Conservation (phyloP, 2,888 invertebrate genomes). For the Drosophila macrothrix region DNA sequence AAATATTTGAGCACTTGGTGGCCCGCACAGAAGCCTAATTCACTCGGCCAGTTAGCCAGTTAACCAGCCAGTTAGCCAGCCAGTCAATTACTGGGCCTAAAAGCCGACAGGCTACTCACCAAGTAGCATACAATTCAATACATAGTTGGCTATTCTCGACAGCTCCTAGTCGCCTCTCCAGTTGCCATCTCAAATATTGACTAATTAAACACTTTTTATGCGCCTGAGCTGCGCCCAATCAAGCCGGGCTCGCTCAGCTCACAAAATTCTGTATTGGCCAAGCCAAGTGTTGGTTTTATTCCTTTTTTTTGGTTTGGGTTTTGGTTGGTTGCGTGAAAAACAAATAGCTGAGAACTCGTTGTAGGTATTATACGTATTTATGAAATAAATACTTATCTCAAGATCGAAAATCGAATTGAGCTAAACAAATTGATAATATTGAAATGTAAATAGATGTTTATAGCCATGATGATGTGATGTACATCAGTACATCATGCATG, state of each 20-base stretch:
- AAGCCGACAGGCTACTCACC: slow-evolving; percentile 7
- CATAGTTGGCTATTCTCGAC: slow-evolving; percentile 23
- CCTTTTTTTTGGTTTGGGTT: not conserved
- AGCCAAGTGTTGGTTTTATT: not conserved
- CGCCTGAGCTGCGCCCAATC: slow-evolving; percentile 57
- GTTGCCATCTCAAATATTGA: slow-evolving; percentile 46
- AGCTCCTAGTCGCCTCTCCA: slow-evolving; percentile 9
- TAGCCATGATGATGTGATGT: not conserved
- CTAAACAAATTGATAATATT: not conserved
- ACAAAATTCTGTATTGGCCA: slow-evolving; percentile 23
- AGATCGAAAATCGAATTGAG: not conserved
- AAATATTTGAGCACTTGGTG: slow-evolving; percentile 76
- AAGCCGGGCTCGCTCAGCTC: slow-evolving; percentile 39
- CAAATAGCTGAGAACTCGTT: not conserved
- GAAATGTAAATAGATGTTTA: not conserved
- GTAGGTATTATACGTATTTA: too few relatives aligned
- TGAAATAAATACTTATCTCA: not conserved
- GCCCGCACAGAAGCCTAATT: slow-evolving; percentile 50
- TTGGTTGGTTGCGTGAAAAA: too few relatives aligned
- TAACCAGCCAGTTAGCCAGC: not conserved
- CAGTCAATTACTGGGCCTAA: slow-evolving; percentile 11
- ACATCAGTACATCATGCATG: too few relatives aligned
- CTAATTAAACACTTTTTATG: slow-evolving; percentile 55
- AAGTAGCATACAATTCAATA: slow-evolving; percentile 6
- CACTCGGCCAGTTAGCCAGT: not conserved